Conservation (phyloP, 2,797 vertebrate species). For the Loris lydekkerianus region DNA sequence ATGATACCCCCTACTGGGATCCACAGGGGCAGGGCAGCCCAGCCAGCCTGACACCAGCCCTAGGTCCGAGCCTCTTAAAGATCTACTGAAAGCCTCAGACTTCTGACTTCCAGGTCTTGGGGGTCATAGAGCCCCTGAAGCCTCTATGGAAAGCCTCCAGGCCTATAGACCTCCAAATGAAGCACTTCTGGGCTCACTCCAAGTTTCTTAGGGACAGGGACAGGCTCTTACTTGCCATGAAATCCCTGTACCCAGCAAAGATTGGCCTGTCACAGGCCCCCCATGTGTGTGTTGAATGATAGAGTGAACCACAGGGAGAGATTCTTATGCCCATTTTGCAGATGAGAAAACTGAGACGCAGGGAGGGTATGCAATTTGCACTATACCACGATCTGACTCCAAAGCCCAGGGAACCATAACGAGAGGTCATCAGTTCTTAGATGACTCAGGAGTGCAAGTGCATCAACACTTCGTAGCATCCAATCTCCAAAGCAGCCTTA, state of each 20-base stretch:
- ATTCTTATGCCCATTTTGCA: not conserved
- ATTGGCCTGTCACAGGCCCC: fast-evolving
- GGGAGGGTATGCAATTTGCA: fast-evolving
- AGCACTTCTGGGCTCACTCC: not conserved
- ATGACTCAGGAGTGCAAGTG: fast-evolving
- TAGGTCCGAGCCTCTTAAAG: not conserved
- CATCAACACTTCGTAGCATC: fast-evolving
- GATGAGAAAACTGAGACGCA: not conserved
- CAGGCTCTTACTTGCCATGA: not conserved
- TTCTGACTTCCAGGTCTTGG: not conserved
- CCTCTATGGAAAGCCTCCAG: no score
- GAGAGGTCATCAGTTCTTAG: fast-evolving
- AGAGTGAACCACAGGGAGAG: not conserved
- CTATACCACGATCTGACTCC: fast-evolving
- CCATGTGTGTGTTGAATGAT: fast-evolving
- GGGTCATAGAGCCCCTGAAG: fast-evolving
- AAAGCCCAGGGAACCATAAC: not conserved
- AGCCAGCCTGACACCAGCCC: not conserved
- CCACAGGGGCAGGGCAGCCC: fast-evolving
- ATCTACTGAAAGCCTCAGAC: not conserved
- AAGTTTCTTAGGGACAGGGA: not conserved
- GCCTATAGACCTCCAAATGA: fast-evolving
- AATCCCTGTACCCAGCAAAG: not conserved
- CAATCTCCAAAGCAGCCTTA: fast-evolving
- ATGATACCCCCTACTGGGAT: no score